A percentile compares a stretch with the other conserved stretches of the same genome.
Conservation (phyloP, 2,797 vertebrate species). For the Ficedula albicollis region DNA sequence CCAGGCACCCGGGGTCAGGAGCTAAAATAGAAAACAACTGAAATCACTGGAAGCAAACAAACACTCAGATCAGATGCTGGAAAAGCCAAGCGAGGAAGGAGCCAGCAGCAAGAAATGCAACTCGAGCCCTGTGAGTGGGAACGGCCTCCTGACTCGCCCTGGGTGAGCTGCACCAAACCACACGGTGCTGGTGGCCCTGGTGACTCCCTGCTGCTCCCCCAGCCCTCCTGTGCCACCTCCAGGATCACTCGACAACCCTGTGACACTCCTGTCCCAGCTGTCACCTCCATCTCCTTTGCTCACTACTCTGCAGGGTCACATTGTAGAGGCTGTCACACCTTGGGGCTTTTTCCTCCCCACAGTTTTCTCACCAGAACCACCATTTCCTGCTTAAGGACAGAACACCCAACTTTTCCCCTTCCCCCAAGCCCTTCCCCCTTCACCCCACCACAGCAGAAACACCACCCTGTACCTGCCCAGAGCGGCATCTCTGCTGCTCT, state of each 20-base stretch:
- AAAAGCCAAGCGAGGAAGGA: constrained; percentile 33
- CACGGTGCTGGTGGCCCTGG: neutral
- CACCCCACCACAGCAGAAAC: neutral
- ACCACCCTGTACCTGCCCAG: neutral
- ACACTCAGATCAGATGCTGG: constrained; percentile 56
- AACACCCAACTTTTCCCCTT: neutral
- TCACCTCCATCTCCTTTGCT: neutral
- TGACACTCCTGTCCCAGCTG: neutral
- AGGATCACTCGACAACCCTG: neutral
- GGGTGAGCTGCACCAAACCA: neutral
- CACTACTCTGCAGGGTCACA: neutral
- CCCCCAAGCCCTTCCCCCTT: neutral
- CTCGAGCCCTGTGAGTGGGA: constrained; percentile 15
- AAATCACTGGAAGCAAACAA: constrained; percentile 57
- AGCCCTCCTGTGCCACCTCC: neutral
- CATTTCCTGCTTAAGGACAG: neutral
- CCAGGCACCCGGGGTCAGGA: constrained; percentile 55
- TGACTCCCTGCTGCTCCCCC: neutral
- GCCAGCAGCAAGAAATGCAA: constrained; percentile 20
- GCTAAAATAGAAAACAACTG: constrained; percentile 69
- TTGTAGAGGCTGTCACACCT: neutral
- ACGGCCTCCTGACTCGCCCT: neutral
- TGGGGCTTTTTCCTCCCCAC: neutral
- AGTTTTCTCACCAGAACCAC: neutral
- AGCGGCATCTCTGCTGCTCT: neutral